Evolutionary conservation across 2,888 invertebrate species (phyloP).

Genomic region (Drosophila aldrichi): DNA sequence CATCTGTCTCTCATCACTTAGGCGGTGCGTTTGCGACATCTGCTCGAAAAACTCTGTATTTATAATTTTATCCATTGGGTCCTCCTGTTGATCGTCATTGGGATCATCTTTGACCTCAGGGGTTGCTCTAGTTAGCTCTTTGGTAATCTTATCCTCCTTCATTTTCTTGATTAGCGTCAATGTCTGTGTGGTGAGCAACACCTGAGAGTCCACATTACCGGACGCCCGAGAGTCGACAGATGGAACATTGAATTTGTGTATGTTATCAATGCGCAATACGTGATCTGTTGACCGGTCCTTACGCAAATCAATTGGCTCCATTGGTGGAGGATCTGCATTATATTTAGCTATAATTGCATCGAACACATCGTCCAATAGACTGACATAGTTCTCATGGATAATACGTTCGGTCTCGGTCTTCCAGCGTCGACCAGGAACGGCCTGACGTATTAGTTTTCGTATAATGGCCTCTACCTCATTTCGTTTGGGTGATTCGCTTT

Average conservation of each 20-base stretch:
- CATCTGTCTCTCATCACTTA: background rate
- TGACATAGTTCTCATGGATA: conserved; percentile 61
- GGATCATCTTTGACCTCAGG: background rate
- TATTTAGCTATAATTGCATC: conserved; percentile 19
- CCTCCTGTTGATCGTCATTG: background rate
- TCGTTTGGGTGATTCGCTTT: conserved; percentile 40
- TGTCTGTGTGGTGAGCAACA: conserved; percentile 3
- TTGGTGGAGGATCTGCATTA: background rate
- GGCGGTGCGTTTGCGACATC: accelerated
- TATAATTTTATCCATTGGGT: conserved; percentile 13
- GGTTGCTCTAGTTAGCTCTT: background rate
- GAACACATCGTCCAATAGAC: conserved; percentile 72
- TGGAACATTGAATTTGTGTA: background rate
- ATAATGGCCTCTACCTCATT: conserved; percentile 75
- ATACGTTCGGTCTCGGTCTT: conserved; percentile 66
- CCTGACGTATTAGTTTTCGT: conserved; percentile 74
- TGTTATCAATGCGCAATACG: conserved; percentile 21
- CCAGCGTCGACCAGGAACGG: conserved; percentile 81
- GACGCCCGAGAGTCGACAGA: background rate
- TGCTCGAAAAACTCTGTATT: background rate
- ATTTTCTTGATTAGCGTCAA: conserved; percentile 42
- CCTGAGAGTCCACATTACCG: accelerated
- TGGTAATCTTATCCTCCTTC: conserved; percentile 46
- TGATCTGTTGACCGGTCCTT: background rate
- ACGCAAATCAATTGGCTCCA: conserved; percentile 20